phyloP scores from a whole-genome alignment of 2,113 vertebrate species.

The Orcinus orca region DNA sequence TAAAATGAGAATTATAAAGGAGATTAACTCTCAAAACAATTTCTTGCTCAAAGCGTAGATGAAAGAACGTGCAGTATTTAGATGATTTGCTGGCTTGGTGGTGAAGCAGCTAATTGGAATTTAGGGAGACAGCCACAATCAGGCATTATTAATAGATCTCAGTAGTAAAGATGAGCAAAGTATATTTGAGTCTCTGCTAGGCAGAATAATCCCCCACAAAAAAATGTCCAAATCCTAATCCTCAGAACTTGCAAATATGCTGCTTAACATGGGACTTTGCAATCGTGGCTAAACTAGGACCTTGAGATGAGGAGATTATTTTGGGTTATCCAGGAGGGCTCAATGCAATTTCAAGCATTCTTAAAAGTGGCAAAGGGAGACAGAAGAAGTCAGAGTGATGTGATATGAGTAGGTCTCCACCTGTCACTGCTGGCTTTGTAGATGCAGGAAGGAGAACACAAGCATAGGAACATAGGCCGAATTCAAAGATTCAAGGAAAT shows the following conservation, averaged over 20 bases:
- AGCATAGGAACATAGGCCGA: background rate
- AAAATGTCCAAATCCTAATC: background rate
- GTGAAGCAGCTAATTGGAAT: background rate
- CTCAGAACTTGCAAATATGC: background rate
- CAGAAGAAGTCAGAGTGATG: background rate
- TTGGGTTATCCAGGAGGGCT: background rate
- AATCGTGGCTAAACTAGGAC: background rate
- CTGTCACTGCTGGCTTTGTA: background rate
- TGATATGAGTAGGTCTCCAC: rapidly evolving
- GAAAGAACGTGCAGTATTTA: background rate
- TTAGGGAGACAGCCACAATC: background rate
- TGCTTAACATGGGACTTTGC: background rate
- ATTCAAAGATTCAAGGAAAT: background rate
- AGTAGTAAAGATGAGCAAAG: no score
- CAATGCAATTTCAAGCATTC: background rate
- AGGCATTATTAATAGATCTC: background rate
- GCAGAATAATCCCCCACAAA: background rate
- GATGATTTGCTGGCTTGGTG: background rate
- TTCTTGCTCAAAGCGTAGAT: background rate
- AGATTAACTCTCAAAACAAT: slow-evolving; percentile 15
- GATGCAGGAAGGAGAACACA: background rate
- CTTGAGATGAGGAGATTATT: background rate
- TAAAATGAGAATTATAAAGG: slow-evolving; percentile 17
- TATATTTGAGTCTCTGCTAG: background rate
- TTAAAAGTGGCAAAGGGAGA: background rate